Evolutionary conservation across 2,113 vertebrate genomes (phyloP), one percentile per base, ranked within the genome.

Genomic region (Phainopepla nitens): DNA sequence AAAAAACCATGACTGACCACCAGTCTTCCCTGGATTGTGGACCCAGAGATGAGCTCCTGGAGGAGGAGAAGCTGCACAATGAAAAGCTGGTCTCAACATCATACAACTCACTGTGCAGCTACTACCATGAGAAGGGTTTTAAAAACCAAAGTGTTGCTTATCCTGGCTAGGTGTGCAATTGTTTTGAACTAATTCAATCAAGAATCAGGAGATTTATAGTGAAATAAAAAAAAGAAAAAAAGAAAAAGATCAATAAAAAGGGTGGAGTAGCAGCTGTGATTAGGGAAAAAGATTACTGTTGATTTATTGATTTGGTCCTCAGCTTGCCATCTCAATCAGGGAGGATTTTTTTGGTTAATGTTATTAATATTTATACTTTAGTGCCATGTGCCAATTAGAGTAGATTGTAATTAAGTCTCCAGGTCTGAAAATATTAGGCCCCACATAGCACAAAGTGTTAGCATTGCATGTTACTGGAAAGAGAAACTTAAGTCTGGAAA

Each of bases 211-310:
- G 87, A 80, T 94, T 94, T 70, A 77, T 31, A 60, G 53, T 92
- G 81, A 90, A 88, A 72, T 85, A 65, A 78, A 76, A 41, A 62
- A 42, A 31, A 6, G 3, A 39, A 39, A 39, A 39, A 39, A 39
- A 39, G 25, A 11, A 45, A 35, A 82, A 73, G 11, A 94, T 95
- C 94, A 73, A 89, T 84, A 87, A 76, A 72, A 71, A 89, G 44
- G 82, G 68, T 95, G 90, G 90, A 83, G 65, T 92, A 95, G 64
- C 60, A 78, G 57, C 75, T 93, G 79, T 93, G 81, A 79, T 92
- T 94, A 82, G 69, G 94, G 89, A 73, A 80, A 64, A 91, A 84
- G 79, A 88, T 96, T 95, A 77, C 96, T 73, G 82, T 79, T 96
- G 77, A 92, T 91, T 94, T 96, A 77, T 95, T 81, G 79, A 78